Evolutionary conservation across 1,140 invertebrate genomes (phyloP).

Genomic region (Holcopasites calliopsidis): DNA sequence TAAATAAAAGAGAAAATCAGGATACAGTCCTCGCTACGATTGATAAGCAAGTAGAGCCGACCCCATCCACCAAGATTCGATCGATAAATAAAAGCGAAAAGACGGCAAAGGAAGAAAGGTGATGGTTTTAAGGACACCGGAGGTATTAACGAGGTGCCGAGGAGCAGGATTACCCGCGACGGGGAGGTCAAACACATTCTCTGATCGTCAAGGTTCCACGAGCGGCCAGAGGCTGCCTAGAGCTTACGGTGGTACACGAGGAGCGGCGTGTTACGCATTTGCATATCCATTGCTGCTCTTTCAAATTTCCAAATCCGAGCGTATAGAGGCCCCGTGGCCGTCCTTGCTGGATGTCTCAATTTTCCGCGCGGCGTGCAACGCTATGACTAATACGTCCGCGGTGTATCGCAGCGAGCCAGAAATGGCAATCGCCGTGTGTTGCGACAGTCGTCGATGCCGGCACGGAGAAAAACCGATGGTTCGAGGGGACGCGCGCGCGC

Average conservation of each 20-base stretch:
- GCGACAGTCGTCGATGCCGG: slow-evolving; percentile 31
- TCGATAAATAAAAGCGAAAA: background rate
- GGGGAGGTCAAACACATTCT: slow-evolving; percentile 53
- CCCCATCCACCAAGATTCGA: too few species aligned
- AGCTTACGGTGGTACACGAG: background rate
- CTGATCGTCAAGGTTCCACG: slow-evolving; percentile 58
- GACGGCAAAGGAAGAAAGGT: background rate
- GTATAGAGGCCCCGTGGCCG: slow-evolving; percentile 9
- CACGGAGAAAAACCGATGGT: slow-evolving; percentile 4
- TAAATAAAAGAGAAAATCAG: too few species aligned
- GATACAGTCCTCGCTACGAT: too few species aligned
- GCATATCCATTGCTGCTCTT: slow-evolving; percentile 37
- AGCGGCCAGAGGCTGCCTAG: slow-evolving; percentile 26
- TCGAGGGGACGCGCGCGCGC: slow-evolving; percentile 17
- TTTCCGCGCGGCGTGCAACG: slow-evolving; percentile 47
- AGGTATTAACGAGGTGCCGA: slow-evolving; percentile 51
- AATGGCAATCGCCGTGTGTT: slow-evolving; percentile 40
- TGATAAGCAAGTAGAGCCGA: too few species aligned
- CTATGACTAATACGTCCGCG: slow-evolving; percentile 55
- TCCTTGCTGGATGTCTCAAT: slow-evolving; percentile 62
- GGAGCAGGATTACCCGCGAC: slow-evolving; percentile 48
- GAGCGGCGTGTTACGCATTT: slow-evolving; percentile 18
- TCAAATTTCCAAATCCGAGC: slow-evolving; percentile 46
- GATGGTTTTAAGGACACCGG: slow-evolving; percentile 51
- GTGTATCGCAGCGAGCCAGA: slow-evolving; percentile 53